These are phyloP conservation scores for Heteromyza rotundicornis DNA, from an alignment of 2,888 invertebrate genomes.

Conservation along the genomic window DNA sequence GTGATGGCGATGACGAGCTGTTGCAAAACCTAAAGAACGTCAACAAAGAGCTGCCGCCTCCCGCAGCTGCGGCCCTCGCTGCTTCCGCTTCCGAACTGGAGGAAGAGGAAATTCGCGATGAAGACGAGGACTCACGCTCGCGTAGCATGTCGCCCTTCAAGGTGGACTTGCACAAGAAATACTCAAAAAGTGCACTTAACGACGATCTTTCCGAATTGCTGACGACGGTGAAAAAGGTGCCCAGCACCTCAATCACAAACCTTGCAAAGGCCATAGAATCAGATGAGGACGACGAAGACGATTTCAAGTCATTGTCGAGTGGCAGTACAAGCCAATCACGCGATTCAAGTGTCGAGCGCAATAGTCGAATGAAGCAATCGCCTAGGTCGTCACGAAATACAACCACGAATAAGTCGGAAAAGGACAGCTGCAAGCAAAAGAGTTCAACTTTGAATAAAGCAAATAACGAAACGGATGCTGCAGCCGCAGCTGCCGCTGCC, in stretches of 20 bases:
- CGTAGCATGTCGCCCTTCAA: slow-evolving; percentile 61
- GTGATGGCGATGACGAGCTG: slow-evolving; percentile 26
- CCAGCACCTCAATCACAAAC: slow-evolving; percentile 39
- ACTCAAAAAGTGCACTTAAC: slow-evolving; percentile 62
- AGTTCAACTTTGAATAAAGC: slow-evolving; percentile 26
- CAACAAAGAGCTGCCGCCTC: slow-evolving; percentile 47
- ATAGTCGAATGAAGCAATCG: slow-evolving; percentile 22
- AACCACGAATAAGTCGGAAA: slow-evolving; percentile 14
- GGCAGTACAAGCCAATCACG: slow-evolving; percentile 38
- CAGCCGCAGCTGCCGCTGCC: slow-evolving; percentile 49
- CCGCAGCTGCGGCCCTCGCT: slow-evolving; percentile 50
- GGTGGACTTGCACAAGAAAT: slow-evolving; percentile 62
- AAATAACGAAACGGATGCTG: slow-evolving; percentile 35
- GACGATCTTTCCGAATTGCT: slow-evolving; percentile 56
- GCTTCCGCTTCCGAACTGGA: slow-evolving; percentile 53
- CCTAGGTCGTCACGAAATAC: slow-evolving; percentile 19
- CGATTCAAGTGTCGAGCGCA: slow-evolving; percentile 30
- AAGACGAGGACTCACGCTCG: slow-evolving; percentile 48
- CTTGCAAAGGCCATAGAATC: slow-evolving; percentile 26
- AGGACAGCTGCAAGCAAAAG: slow-evolving; percentile 23
- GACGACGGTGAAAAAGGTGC: slow-evolving; percentile 54
- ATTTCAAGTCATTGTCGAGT: slow-evolving; percentile 54
- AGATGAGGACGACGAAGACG: slow-evolving; percentile 48
- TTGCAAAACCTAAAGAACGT: slow-evolving; percentile 31
- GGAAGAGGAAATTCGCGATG: slow-evolving; percentile 44